Base-by-base conservation (phyloP, 2,797 vertebrate genomes). In the Allenopithecus nigroviridis region DNA sequence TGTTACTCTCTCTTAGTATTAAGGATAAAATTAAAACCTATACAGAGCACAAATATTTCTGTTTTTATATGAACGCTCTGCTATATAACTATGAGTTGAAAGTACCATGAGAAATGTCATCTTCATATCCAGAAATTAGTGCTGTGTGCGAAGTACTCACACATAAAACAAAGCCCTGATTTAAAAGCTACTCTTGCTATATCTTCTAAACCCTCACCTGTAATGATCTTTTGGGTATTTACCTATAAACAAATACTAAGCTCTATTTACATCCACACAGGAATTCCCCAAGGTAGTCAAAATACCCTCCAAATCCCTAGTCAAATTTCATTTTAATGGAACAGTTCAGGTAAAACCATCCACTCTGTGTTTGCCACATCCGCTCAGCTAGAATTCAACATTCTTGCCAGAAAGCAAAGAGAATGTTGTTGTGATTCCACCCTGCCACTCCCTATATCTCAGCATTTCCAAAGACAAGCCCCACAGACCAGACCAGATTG, bases 231-330 rank as follows among this genome's bases (percentile, higher is more conserved):
- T 86, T 4, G 55, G 61, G 72, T 97, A 94, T 96, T 93, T 96
- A 39, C 64, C 87, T 95, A 89, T 64, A 97, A 98, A 94, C 89
- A 98, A 98, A 97, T 33, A 72, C 14, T 76, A 11, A 55, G 21
- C 33, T 97, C 48, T 87, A 1, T 96, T 98, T 95, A 94, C 86
- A 50, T 74, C 57, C 84, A 84, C 70, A 89, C 78, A 97, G 89
- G 96, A 97, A 97, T 91, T 96, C 91, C 93, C 87, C 28, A 28
- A 78, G 46, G 75, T 36, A 75, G 30, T n/a, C 30, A 79, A 39
- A 96, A 86, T 1, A 9, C 0, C 0, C 53, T 97, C 91, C 78
- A 97, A 96, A 89, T 95, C 95, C 96, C 93, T 57, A 96, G 97
- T 96, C 64, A 95, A 2, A 24, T 36, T 97, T 95, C 84, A 89